Base-by-base conservation (phyloP, 2,888 invertebrate genomes). In the Anaspis maculata region DNA sequence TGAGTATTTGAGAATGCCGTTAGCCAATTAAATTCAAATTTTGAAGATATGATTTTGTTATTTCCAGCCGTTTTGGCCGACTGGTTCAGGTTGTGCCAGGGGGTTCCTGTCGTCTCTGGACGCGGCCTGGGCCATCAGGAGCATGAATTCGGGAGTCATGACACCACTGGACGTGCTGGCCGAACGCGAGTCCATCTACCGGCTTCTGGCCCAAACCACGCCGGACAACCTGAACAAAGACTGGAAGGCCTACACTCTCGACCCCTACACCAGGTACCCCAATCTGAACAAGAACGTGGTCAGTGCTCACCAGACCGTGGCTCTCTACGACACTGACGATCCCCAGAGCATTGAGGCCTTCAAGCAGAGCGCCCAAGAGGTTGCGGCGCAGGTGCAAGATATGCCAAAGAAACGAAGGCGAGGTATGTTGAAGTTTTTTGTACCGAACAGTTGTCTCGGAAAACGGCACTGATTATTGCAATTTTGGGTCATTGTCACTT, bases 31-130 rank as follows among this genome's bases (percentile, higher is more conserved):
- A n/a, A n/a, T n/a, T n/a, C n/a, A n/a, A n/a, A n/a, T n/a, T n/a
- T n/a, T n/a, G n/a, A n/a, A n/a, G n/a, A n/a, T n/a, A n/a, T n/a
- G n/a, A n/a, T n/a, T 2, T 51, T n/a, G n/a, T n/a, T n/a, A n/a
- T n/a, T n/a, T n/a, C n/a, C n/a, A 78, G 76, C 91, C 91, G 0
- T 98, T 98, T 67, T 98, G 98, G 97, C 98, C 97, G 3, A 96
- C 95, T 1, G 98, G 98, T 0, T 95, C 95, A 2, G 98, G 98
- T 1, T 95, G 95, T 69, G 97, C 96, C 0, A 76, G 97, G 34
- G 97, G 97, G 9, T 97, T 97, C 64, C 73, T 98, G 2, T 91
- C 94, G 12, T 89, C 91, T 3, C 76, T 97, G 65, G 97, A 98
- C 70, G 87, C 95, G 0, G 91, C 90, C 9, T 98, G 97, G 92